A percentile compares a stretch with the other conserved stretches of the same genome.
phyloP scores from a whole-genome alignment of 2,888 invertebrate species.

The Zaprionus lineosus region DNA sequence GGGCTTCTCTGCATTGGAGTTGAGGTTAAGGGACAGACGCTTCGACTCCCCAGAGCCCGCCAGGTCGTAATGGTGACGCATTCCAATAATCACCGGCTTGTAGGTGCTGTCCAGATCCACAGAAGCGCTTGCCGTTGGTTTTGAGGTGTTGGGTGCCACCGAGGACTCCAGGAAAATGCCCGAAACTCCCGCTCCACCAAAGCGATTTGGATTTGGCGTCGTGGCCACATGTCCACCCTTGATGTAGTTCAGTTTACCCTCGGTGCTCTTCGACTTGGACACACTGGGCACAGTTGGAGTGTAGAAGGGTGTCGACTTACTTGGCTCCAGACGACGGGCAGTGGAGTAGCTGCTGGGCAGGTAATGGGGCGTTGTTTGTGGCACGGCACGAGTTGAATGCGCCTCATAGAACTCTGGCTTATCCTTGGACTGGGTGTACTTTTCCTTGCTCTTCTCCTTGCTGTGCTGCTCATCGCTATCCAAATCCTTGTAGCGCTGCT shows the following conservation, averaged over 20 bases:
- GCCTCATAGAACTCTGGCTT: conserved; percentile 59
- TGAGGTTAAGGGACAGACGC: conserved; percentile 34
- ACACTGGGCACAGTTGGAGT: conserved; percentile 82
- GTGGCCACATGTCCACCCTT: conserved; percentile 64
- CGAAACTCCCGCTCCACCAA: conserved; percentile 52
- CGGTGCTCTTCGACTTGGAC: conserved; percentile 68
- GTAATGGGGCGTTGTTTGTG: conserved; percentile 68
- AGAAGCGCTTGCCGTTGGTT: conserved; percentile 51
- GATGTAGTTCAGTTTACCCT: conserved; percentile 69
- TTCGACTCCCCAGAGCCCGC: conserved; percentile 60
- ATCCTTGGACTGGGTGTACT: conserved; percentile 34
- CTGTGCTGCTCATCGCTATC: conserved; percentile 53
- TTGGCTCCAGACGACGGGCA: conserved; percentile 78
- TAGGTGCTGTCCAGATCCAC: conserved; percentile 60
- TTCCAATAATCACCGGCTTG: conserved; percentile 71
- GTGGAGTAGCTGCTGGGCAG: conserved; percentile 78
- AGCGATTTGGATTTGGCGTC: conserved; percentile 73
- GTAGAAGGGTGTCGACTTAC: conserved; percentile 81
- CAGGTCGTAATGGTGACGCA: conserved; percentile 71
- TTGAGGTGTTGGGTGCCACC: conserved; percentile 39
- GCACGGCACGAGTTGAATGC: conserved; percentile 51
- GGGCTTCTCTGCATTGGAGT: conserved; percentile 45
- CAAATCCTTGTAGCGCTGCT: conserved; percentile 72
- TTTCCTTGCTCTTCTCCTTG: conserved; percentile 58
- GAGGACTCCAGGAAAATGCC: conserved; percentile 61